Conservation (phyloP, 2,888 invertebrate species). For the Saturnia japonica region DNA sequence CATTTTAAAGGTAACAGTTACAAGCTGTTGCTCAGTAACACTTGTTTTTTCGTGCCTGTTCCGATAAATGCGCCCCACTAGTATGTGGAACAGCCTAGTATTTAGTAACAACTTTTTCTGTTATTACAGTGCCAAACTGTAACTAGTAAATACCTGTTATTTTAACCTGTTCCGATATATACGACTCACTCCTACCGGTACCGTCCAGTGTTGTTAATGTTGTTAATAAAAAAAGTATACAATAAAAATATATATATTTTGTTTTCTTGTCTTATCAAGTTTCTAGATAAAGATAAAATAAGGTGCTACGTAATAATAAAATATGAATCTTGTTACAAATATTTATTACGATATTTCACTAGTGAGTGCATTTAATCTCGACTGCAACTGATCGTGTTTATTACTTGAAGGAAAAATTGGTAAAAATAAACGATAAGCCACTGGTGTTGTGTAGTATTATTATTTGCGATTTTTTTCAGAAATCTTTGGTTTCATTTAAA, state of each 20-base stretch:
- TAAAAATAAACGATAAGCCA: not conserved
- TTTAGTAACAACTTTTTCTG: no score
- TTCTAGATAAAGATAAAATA: not conserved
- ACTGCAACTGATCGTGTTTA: not conserved
- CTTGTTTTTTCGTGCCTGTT: no score
- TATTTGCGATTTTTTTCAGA: not conserved
- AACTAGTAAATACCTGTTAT: no score
- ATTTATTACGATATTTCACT: not conserved
- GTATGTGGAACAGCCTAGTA: no score
- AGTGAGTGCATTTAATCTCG: not conserved
- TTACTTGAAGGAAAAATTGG: not conserved
- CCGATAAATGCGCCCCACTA: no score
- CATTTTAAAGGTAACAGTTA: no score
- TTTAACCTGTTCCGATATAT: no score
- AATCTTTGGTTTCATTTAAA: no score
- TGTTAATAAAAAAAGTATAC: no score
- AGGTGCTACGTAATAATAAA: not conserved
- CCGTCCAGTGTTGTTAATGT: not conserved
- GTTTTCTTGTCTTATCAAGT: constrained; percentile 3
- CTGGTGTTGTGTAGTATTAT: not conserved
- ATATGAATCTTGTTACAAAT: not conserved
- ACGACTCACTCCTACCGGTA: no score
- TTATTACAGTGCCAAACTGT: no score
- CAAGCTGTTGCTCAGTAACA: no score
- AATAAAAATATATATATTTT: not conserved